phyloP scores from a whole-genome alignment of 2,113 vertebrate species.

The Philantomba maxwellii region DNA sequence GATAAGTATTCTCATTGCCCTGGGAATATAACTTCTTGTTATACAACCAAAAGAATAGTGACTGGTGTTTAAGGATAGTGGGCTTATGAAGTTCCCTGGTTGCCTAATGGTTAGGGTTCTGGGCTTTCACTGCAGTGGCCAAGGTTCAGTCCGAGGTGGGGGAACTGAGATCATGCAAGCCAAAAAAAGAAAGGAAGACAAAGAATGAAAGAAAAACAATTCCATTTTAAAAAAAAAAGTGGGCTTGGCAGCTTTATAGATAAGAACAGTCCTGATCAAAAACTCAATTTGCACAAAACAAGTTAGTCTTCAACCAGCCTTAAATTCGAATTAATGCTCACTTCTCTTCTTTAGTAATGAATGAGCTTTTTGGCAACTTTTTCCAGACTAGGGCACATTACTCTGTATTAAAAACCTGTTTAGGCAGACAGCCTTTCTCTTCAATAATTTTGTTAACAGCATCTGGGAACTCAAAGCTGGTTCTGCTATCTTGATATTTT shows the following conservation, averaged over 20 bases:
- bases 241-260: background rate
- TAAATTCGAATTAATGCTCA: background rate
- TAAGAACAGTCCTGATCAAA: background rate
- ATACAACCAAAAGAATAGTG: background rate
- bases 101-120: background rate
- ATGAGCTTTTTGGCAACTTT: background rate
- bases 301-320: background rate
- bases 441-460: background rate
- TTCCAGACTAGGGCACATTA: background rate
- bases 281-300: background rate
- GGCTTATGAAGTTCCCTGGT: background rate
- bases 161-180: background rate
- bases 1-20: background rate
- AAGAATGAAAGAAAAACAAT: background rate
- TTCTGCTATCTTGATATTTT: background rate
- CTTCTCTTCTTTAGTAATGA: background rate
- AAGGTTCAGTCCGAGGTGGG: background rate
- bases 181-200: background rate
- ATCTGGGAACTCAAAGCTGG: background rate
- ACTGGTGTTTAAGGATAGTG: background rate
- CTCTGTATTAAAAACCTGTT: background rate
- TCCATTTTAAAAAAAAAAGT: background rate
- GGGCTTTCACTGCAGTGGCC: background rate
- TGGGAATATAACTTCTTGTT: background rate
- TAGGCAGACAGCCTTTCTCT: background rate